phyloP scores from a whole-genome alignment of 2,113 vertebrate genomes.

The Piprites chloris region DNA sequence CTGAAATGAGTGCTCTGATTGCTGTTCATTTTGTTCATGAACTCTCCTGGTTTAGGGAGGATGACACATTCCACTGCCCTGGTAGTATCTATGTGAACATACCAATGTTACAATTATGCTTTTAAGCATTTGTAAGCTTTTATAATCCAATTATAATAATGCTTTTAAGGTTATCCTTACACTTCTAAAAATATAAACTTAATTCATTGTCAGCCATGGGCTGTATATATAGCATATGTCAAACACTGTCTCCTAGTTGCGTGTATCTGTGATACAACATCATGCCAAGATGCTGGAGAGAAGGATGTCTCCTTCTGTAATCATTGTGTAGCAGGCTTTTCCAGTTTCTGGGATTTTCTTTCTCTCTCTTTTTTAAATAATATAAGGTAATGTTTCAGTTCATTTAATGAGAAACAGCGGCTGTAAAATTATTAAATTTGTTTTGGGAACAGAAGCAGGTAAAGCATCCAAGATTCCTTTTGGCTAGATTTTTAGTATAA shows the following conservation, averaged over 20 bases:
- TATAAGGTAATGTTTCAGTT: neutral
- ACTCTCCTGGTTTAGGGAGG: neutral
- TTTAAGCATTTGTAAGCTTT: neutral
- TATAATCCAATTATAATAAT: neutral
- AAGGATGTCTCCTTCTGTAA: neutral
- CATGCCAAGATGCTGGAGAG: neutral
- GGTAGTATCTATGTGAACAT: neutral
- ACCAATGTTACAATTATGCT: neutral
- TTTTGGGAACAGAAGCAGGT: constrained; percentile 23
- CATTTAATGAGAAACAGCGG: neutral
- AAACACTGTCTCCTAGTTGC: rapidly evolving
- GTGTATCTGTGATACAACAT: rapidly evolving
- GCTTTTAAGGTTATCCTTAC: neutral
- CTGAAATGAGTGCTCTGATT: neutral
- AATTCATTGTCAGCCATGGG: neutral
- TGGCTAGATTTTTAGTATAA: neutral
- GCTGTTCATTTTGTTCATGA: neutral
- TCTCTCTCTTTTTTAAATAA: too few species aligned
- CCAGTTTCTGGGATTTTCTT: neutral
- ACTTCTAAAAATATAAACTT: neutral
- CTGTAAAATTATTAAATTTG: neutral
- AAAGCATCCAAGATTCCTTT: constrained; percentile 24
- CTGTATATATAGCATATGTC: neutral
- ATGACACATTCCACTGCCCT: neutral
- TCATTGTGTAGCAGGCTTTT: neutral